Evolutionary conservation across 1,140 invertebrate genomes (phyloP), one percentile per base, ranked within the genome.

Genomic region (Drosophila teissieri): DNA sequence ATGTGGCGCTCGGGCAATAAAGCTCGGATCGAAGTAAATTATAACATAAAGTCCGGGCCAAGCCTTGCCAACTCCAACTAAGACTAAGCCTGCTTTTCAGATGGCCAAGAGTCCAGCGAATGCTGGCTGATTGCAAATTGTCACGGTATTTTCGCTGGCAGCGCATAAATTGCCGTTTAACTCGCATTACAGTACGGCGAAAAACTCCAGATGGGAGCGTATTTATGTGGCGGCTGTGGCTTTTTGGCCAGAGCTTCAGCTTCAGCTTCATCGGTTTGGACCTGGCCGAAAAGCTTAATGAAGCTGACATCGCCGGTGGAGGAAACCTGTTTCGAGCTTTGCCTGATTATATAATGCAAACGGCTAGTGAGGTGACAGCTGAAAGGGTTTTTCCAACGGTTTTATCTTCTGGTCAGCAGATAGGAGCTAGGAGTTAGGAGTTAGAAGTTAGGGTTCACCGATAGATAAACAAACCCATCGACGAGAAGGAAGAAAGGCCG

Each of bases 61-160:
- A 42, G 51, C 39, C 49, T 40, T 12, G 3, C 56, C 42, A 44
- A 14, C 7, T 12, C 6, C 37, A 39, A 42, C 14, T 42, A 8
- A 37, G 51, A 48, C 49, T 56, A 36, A 48, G 67, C 34, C 31
- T 27, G 14, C 54, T 24, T 17, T 22, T 39, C 49, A 39, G 63
- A 37, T 69, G 64, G 51, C 44, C 51, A 56, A 36, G 55, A 67
- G 63, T 31, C 55, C 54, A 45, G 57, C 54, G 36, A 37, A 46
- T 73, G 57, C 64, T 72, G 46, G 83, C 84, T 88, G 84, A 88
- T 89, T 84, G 84, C 85, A 84, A 89, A 88, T 88, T 88, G 84
- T 89, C 85, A 89, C 85, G 85, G 84, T 89, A 88, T 88, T 86
- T 88, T 89, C 67, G 73, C 84, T 65, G 80, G 85, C 86, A 89